Evolutionary conservation across 2,888 invertebrate species (phyloP), one percentile per base, ranked within the genome.

Genomic region (Sinelater perroti): DNA sequence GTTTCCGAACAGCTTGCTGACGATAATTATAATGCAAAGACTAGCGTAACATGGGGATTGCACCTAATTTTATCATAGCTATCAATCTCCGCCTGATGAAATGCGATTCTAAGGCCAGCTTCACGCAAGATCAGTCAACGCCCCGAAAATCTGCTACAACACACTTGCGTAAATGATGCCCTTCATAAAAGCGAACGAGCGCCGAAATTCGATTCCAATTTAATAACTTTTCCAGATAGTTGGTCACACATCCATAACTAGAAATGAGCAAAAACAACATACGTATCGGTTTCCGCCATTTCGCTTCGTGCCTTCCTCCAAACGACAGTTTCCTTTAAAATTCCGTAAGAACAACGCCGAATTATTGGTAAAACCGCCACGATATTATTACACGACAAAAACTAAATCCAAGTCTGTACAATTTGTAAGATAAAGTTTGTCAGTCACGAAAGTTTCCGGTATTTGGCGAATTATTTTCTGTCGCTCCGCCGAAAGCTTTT

Each of bases 261-360:
- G 8, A 44, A 30, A 44, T 44, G 44, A 44, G n/a, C 14, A 44
- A 44, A 44, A 44, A 44, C n/a, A 44, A 21, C 24, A 6, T 28
- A 24, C 44, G 16, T 44, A 44, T 44, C 18, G 8, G 26, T 44
- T 28, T 28, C 13, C 24, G 11, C 28, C 21, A 21, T 38, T 38
- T 20, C 38, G n/a, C 38, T n/a, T 16, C 13, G 4, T 16, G 17
- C 11, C 30, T 35, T 35, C 17, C 18, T 35, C 40, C 24, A 40
- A 24, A 40, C 24, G 11, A 21, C 38, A 8, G 26, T 21, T 40
- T 40, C 11, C 40, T 40, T 40, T 24, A 40, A 40, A 40, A 24
- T 24, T 14, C 7, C 11, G 21, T n/a, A 40, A 14, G 14, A 1
- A 21, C 24, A 40, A 13, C 13, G 2, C 8, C 8, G 20, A 40